Evolutionary conservation across 2,888 invertebrate species (phyloP), one percentile per base, ranked within the genome.

Genomic region (Xanthorhoe designata): DNA sequence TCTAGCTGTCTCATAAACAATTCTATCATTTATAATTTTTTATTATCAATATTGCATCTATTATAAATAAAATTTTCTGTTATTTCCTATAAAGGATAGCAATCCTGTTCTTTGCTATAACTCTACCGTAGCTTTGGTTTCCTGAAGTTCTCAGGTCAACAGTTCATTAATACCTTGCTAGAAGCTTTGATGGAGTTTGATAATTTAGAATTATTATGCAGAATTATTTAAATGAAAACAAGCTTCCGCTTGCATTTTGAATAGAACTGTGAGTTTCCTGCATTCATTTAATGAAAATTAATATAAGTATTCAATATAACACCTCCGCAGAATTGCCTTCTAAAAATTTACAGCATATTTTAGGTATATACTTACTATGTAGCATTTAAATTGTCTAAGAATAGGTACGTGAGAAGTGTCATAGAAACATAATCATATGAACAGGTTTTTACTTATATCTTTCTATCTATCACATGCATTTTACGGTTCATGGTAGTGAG

Each of bases 181-280:
- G 13, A 51, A 29, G n/a, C 47, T 56, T 56, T 51, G n/a, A 29
- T 35, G 2, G 35, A 50, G 55, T 56, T 61, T 35, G 19, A 42
- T 55, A 55, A 42, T 62, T 55, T 38, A 17, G 38, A 47, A 56
- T 45, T n/a, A 42, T 38, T 62, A 56, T 62, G 62, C 38, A 51
- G 58, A 57, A 45, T 32, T 57, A 57, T 63, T 52, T 18, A 52
- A 56, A 58, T 64, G 47, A 47, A 57, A 49, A 29, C 51, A 51
- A 38, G 42, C 55, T 55, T 55, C 54, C 64, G 42, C 17, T 51
- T 52, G 45, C 24, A 52, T 52, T 57, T 45, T 63, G n/a, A 52
- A 61, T 62, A 50, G 51, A 51, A 13, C 56, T 62, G 50, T 50
- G 4, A 50, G 50, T 45, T 56, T 61, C 49, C 49, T 42, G 42